Conservation (phyloP, 1,140 invertebrate genomes). For the Diabrotica virgifera region DNA sequence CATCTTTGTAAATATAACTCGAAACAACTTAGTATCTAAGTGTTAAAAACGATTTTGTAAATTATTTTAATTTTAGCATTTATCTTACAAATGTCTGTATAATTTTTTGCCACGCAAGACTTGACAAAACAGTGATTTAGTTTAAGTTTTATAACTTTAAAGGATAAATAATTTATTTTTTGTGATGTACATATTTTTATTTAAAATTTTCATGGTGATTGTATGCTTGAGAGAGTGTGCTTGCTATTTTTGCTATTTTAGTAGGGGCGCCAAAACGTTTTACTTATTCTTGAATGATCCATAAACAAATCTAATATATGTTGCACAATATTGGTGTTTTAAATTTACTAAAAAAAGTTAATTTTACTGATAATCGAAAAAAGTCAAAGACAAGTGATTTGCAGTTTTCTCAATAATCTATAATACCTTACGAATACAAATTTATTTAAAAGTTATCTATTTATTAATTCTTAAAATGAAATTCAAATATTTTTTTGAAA, state of each 20-base stretch:
- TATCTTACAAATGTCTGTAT: conserved; percentile 29
- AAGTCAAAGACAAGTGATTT: no score
- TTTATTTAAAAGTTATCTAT: no score
- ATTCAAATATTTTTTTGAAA: no score
- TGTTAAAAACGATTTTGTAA: conserved; percentile 36
- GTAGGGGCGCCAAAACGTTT: no score
- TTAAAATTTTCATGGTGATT: conserved; percentile 25
- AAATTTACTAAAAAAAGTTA: no score
- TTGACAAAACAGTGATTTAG: conserved; percentile 46
- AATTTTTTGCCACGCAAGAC: conserved; percentile 38
- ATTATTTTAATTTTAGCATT: conserved; percentile 34
- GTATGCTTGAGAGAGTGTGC: conserved; percentile 37
- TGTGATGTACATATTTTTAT: conserved; percentile 46
- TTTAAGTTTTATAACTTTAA: conserved; percentile 42
- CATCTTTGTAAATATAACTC: conserved; percentile 46
- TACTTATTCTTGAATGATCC: no score
- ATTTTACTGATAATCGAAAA: no score
- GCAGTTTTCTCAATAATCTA: no score
- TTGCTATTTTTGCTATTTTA: not conserved
- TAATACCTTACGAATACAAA: no score
- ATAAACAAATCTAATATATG: no score
- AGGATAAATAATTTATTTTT: conserved; percentile 42
- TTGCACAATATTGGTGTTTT: no score
- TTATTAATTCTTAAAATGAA: no score
- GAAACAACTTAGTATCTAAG: conserved; percentile 30